Percentiles rank a stretch among this genome's conserved stretches.
Evolutionary conservation across 2,888 invertebrate species (phyloP).

Genomic region (Oscheius sp.): DNA sequence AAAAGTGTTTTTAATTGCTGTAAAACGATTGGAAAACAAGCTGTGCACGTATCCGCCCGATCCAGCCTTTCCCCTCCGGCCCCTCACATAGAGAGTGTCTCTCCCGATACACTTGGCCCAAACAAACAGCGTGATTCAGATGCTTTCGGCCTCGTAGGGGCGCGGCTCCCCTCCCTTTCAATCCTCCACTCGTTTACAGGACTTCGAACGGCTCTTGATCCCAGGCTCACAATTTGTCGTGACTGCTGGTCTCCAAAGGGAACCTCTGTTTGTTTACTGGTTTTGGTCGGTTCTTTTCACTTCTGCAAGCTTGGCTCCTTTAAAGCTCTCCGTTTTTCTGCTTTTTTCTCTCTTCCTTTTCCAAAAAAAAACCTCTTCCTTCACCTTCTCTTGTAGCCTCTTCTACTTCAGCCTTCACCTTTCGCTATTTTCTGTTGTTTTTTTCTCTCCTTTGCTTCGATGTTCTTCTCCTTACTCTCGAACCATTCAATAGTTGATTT

Average conservation of each 20-base stretch:
- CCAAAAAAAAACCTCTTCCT: too few relatives aligned
- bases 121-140: slow-evolving; percentile 9
- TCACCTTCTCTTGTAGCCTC: not conserved
- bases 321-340: too few relatives aligned
- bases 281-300: too few relatives aligned
- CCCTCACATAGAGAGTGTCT: not conserved
- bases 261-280: too few relatives aligned
- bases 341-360: too few relatives aligned
- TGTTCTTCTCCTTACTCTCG: not conserved
- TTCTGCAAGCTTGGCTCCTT: too few relatives aligned
- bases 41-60: not conserved
- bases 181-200: too few relatives aligned
- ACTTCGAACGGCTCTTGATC: too few relatives aligned
- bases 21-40: too few relatives aligned
- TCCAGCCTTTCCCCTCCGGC: not conserved
- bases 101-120: not conserved
- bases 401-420: not conserved
- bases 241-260: too few relatives aligned
- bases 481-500: not conserved
- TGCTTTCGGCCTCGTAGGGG: not conserved
- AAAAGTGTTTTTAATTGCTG: not conserved
- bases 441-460: not conserved
- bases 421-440: not conserved
- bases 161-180: too few relatives aligned
- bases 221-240: too few relatives aligned